These are phyloP conservation scores for Minunthozetes semirufus DNA, from an alignment of 2,888 invertebrate species.

Conservation along the genomic window DNA sequence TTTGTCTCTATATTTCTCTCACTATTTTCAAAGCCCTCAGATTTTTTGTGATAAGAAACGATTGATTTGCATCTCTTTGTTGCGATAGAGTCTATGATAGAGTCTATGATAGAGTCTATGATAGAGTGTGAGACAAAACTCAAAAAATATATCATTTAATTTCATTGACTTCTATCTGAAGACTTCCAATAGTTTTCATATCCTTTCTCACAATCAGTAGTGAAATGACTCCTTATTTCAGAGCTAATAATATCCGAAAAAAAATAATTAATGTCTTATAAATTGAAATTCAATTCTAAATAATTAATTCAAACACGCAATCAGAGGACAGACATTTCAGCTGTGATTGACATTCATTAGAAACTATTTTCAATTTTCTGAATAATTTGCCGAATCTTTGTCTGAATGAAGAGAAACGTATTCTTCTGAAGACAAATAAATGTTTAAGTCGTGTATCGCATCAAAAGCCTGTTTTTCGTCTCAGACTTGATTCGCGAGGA, in stretches of 20 bases:
- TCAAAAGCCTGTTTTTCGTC: too few species aligned
- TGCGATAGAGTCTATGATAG: too few species aligned
- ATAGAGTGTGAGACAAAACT: not conserved
- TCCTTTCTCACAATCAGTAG: not conserved
- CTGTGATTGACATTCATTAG: not conserved
- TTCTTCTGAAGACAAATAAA: too few species aligned
- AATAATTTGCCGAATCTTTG: not conserved
- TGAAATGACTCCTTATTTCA: not conserved
- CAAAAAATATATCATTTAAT: not conserved
- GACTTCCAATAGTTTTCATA: not conserved
- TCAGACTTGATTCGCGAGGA: not conserved
- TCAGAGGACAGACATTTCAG: not conserved
- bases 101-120: not conserved
- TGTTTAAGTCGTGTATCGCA: too few species aligned
- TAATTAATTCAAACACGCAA: conserved; percentile 12
- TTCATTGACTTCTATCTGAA: not conserved
- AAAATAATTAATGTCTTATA: not conserved
- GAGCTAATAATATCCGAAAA: not conserved
- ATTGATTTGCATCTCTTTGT: conserved; percentile 5
- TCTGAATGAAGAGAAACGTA: too few species aligned
- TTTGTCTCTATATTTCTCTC: too few species aligned
- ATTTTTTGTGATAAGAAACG: not conserved
- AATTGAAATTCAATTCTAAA: not conserved
- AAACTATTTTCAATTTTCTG: not conserved
- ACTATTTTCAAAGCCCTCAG: too few species aligned